These are phyloP conservation scores for Macropus fuliginosus DNA, from an alignment of 2,797 vertebrate genomes.

Conservation along the genomic window DNA sequence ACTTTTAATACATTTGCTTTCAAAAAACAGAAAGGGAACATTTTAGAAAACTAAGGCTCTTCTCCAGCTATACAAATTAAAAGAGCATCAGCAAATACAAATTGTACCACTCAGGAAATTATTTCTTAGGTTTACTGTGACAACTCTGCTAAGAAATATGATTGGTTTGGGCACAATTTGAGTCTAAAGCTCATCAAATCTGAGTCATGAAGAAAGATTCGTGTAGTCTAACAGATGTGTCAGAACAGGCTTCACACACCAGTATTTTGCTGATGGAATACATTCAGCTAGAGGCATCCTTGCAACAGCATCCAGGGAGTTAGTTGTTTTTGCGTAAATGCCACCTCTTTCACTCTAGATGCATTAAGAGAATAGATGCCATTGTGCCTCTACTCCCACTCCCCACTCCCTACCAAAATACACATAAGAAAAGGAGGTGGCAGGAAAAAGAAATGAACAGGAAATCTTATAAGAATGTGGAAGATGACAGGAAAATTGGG, in stretches of 20 bases:
- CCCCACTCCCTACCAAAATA: neutral
- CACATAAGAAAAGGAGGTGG: neutral
- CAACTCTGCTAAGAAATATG: neutral
- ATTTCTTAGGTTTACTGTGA: neutral
- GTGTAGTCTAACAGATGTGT: neutral
- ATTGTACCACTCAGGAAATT: slow-evolving; percentile 30
- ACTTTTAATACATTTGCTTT: neutral
- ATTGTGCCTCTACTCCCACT: neutral
- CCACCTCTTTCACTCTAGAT: neutral
- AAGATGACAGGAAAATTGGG: neutral
- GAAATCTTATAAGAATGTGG: neutral
- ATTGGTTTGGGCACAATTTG: neutral
- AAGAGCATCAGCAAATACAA: neutral
- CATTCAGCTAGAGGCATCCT: neutral
- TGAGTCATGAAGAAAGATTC: neutral
- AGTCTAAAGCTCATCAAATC: neutral
- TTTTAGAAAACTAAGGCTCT: neutral
- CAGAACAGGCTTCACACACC: neutral
- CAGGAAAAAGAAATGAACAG: neutral
- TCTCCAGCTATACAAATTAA: neutral
- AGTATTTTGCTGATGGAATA: neutral
- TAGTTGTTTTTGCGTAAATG: neutral
- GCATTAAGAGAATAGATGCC: neutral
- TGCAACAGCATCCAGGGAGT: neutral
- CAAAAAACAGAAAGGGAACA: neutral